These are phyloP conservation scores for Pseudopodoces humilis DNA, from an alignment of 2,113 vertebrate species.

Conservation along the genomic window DNA sequence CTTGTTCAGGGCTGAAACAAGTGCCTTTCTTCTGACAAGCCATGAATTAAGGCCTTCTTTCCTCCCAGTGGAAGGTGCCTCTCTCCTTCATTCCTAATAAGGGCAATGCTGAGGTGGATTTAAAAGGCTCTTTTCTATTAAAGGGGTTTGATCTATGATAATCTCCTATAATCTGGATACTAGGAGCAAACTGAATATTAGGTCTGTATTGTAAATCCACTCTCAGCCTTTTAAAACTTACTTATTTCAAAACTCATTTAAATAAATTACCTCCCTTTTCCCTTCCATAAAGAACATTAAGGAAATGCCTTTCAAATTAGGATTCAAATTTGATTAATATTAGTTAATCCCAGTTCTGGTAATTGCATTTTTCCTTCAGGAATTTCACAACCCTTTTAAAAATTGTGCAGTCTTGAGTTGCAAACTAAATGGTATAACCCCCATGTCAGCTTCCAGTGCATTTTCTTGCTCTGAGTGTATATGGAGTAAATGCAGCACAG, in stretches of 20 bases:
- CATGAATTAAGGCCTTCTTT: constrained; percentile 42
- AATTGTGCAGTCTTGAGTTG: not conserved
- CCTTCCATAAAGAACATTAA: not conserved
- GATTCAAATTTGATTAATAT: constrained; percentile 4
- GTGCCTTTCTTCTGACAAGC: constrained; percentile 40
- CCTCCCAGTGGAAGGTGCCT: not conserved
- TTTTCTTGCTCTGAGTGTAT: not conserved
- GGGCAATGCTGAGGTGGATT: not conserved
- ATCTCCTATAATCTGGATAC: not conserved
- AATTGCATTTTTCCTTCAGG: not conserved
- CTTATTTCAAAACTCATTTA: not conserved
- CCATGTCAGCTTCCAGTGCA: not conserved
- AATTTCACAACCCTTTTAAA: not conserved
- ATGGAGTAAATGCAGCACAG: not conserved
- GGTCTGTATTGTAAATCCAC: not conserved
- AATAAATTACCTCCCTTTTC: not conserved
- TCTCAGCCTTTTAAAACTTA: not conserved
- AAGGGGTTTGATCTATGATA: not conserved
- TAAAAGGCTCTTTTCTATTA: constrained; percentile 18
- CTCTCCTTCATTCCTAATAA: constrained; percentile 14
- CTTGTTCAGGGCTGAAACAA: constrained; percentile 39
- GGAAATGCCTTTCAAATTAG: not conserved
- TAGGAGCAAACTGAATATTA: constrained; percentile 3
- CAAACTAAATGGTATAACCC: not conserved
- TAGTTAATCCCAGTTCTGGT: not conserved